Conservation (phyloP, 2,113 vertebrate species). For the Pipa parva region DNA sequence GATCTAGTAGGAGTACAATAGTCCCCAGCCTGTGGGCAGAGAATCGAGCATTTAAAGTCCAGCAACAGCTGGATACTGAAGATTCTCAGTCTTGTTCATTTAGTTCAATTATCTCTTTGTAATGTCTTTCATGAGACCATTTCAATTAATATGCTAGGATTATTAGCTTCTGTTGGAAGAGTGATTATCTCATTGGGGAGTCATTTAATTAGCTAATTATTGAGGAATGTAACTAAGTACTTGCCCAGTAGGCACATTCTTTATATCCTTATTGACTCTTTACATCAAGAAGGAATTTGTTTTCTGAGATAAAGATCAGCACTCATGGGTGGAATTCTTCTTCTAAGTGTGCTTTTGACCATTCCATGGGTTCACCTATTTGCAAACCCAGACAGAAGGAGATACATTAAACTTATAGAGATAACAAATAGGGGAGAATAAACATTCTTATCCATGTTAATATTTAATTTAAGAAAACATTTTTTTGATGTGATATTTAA, state of each 20-base stretch:
- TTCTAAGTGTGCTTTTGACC: background rate
- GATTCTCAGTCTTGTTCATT: background rate
- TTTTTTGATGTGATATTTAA: no score
- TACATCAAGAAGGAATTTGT: constrained; percentile 3
- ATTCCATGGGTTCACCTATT: no score
- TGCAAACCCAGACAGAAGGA: no score
- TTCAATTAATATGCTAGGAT: constrained; percentile 9
- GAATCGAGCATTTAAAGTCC: no score
- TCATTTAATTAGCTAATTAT: constrained; percentile 22
- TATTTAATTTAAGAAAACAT: no score
- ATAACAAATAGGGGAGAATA: no score
- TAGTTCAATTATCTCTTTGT: constrained; percentile 9
- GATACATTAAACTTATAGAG: no score
- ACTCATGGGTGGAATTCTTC: background rate
- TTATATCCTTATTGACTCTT: background rate
- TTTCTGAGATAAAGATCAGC: background rate
- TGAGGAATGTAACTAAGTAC: constrained; percentile 17
- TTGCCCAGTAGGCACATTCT: constrained; percentile 7
- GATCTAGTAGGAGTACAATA: no score
- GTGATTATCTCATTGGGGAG: constrained; percentile 5
- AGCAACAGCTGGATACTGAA: no score
- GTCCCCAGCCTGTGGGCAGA: no score
- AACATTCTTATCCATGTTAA: no score
- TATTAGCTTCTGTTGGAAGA: background rate
- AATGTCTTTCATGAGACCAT: background rate